Percentiles rank a stretch among this genome's conserved stretches.
phyloP scores from a whole-genome alignment of 92 coral and sea anemone genomes.

The Epizoanthus ramosus region DNA sequence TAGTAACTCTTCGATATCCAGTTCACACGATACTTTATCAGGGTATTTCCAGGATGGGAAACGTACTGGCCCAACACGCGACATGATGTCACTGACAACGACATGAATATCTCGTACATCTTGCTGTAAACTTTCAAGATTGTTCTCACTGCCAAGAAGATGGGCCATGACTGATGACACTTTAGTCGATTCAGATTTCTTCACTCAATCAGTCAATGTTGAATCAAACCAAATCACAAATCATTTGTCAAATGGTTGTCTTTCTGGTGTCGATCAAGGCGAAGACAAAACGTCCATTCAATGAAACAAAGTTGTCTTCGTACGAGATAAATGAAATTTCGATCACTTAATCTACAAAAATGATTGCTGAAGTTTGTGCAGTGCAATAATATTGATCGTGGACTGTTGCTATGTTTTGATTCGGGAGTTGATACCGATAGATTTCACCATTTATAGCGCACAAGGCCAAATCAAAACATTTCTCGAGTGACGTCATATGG shows the following conservation, averaged over 20 bases:
- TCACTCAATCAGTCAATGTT: background rate
- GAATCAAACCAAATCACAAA: background rate
- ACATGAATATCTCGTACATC: constrained; percentile 86
- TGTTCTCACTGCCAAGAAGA: constrained; percentile 87
- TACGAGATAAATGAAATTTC: too few relatives aligned
- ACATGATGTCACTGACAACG: constrained; percentile 73
- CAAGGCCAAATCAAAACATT: too few relatives aligned
- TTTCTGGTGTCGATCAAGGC: background rate
- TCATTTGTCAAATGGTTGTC: too few relatives aligned
- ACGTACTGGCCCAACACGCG: constrained; percentile 88
- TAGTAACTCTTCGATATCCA: constrained; percentile 88
- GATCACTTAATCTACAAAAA: too few relatives aligned
- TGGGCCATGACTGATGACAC: constrained; percentile 71
- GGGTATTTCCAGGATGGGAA: constrained; percentile 99
- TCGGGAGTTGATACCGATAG: too few relatives aligned
- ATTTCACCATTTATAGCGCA: too few relatives aligned
- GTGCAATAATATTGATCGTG: background rate
- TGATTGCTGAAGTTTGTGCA: too few relatives aligned
- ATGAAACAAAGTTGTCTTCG: background rate
- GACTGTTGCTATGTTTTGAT: constrained; percentile 7
- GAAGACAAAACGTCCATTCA: background rate
- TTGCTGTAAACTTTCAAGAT: constrained; percentile 83
- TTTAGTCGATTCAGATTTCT: too few relatives aligned
- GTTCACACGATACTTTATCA: constrained; percentile 91
- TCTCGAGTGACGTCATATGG: too few relatives aligned